These are phyloP conservation scores for Salmo trutta DNA, from an alignment of 2,797 vertebrate species.

Conservation along the genomic window DNA sequence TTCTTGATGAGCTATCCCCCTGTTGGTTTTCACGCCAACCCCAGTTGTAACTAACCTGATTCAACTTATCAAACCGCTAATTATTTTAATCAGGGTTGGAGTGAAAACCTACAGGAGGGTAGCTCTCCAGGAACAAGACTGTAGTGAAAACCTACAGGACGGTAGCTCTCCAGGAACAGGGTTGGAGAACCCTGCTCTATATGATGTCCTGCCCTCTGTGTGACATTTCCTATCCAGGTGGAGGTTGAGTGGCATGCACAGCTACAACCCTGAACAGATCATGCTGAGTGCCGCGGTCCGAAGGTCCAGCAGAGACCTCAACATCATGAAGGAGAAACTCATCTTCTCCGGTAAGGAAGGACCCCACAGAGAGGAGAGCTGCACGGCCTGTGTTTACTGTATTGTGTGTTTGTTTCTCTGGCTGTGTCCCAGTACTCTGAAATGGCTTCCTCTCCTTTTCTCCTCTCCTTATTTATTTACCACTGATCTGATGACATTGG, in stretches of 20 bases:
- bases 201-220: conserved; percentile 18
- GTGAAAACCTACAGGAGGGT: too few relatives aligned
- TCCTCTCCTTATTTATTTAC: neutral
- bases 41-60: too few relatives aligned
- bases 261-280: conserved; percentile 98
- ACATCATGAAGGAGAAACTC: conserved; percentile 99
- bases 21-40: too few relatives aligned
- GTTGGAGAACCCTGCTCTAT: too few relatives aligned
- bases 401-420: conserved; percentile 10
- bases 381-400: neutral
- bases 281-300: conserved; percentile 93
- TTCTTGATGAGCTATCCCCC: too few relatives aligned
- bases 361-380: neutral
- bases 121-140: too few relatives aligned
- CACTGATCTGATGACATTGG: neutral
- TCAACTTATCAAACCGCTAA: too few relatives aligned
- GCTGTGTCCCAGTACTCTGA: conserved; percentile 27
- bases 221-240: conserved; percentile 77
- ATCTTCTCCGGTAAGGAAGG: conserved; percentile 90
- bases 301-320: conserved; percentile 89
- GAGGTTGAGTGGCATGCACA: conserved; percentile 89
- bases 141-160: too few relatives aligned
- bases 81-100: too few relatives aligned
- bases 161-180: too few relatives aligned
- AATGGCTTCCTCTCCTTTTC: neutral